A percentile compares a stretch with the other conserved stretches of the same genome.
Conservation (phyloP, 2,113 vertebrate genomes). For the Nesogale talazaci region DNA sequence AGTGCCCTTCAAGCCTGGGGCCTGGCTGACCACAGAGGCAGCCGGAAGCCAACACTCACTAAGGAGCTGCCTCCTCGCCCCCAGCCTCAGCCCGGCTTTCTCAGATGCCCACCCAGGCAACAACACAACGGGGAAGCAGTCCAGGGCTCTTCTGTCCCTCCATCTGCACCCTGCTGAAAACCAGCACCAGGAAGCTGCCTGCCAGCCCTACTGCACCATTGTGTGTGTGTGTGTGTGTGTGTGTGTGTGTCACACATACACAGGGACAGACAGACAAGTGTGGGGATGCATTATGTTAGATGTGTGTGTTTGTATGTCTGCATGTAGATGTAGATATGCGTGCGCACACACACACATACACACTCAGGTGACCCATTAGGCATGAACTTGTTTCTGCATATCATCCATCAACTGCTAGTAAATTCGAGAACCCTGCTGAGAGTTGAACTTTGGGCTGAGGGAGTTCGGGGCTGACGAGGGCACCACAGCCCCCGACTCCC, state of each 20-base stretch:
- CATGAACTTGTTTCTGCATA: conserved; percentile 69
- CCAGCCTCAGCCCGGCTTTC: background rate
- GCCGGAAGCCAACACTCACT: background rate
- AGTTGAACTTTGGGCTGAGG: background rate
- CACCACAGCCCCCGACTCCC: background rate
- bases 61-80: background rate
- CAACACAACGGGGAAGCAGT: background rate
- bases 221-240: too few species aligned
- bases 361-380: conserved; percentile 74
- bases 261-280: too few species aligned
- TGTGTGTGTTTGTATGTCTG: background rate
- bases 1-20: background rate
- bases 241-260: background rate
- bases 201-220: background rate
- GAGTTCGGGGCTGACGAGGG: conserved; percentile 9
- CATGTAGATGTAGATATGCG: background rate
- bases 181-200: background rate
- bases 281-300: background rate
- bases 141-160: background rate
- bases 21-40: background rate
- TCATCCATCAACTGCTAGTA: conserved; percentile 78
- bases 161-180: background rate
- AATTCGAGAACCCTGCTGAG: conserved; percentile 23
- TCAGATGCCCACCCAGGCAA: background rate
- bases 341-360: background rate